Evolutionary conservation across 1,140 invertebrate genomes (phyloP).

Genomic region (Phymorhynchus buccinoides): DNA sequence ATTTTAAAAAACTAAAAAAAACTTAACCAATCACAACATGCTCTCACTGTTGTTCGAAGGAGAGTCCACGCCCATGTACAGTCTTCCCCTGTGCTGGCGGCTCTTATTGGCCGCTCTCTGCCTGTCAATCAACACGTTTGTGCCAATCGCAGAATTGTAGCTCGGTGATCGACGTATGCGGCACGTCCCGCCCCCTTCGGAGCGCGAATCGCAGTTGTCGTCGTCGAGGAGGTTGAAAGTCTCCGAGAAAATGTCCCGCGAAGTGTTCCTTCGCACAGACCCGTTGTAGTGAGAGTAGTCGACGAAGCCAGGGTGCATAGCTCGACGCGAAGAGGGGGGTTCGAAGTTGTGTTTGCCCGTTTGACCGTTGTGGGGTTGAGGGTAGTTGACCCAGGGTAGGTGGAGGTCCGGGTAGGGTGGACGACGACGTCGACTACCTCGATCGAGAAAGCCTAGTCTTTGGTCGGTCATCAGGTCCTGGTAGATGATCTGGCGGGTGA

Average conservation of each 20-base stretch:
- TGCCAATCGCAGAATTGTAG: slow-evolving; percentile 58
- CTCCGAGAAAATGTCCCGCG: not conserved
- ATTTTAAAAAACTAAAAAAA: not conserved
- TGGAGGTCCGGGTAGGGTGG: not conserved
- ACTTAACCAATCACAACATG: slow-evolving; percentile 29
- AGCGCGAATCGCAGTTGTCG: slow-evolving; percentile 14
- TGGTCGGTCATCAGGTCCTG: not conserved
- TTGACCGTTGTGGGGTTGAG: not conserved
- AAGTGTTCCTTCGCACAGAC: not conserved
- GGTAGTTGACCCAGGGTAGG: not conserved
- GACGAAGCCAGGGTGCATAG: slow-evolving; percentile 1
- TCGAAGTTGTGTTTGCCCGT: not conserved
- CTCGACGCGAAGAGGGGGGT: not conserved
- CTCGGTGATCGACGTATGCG: slow-evolving; percentile 58
- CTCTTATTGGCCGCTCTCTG: slow-evolving; percentile 36
- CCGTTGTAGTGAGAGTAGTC: slow-evolving; percentile 37
- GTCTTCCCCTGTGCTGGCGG: slow-evolving; percentile 55
- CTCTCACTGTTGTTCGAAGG: slow-evolving; percentile 36
- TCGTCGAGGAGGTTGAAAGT: not conserved
- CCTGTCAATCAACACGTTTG: slow-evolving; percentile 31
- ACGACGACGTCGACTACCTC: not conserved
- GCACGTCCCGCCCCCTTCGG: slow-evolving; percentile 14
- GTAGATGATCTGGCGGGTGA: not conserved
- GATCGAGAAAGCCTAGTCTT: not conserved
- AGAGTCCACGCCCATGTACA: slow-evolving; percentile 53